Evolutionary conservation across 1,140 invertebrate species (phyloP), one percentile per base, ranked within the genome.

Genomic region (Mylabris phalerata): DNA sequence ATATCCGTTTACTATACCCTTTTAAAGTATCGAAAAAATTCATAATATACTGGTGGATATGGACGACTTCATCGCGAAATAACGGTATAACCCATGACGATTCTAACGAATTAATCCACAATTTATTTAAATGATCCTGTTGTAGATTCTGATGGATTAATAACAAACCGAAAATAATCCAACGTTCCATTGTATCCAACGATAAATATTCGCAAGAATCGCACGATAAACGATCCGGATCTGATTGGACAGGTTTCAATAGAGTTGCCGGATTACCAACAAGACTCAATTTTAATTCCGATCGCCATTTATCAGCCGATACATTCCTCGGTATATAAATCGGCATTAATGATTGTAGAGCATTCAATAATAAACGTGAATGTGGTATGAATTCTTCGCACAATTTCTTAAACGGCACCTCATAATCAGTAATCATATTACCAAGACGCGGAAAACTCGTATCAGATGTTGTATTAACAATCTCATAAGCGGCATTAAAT

Each of bases 401-500:
- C 0, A 99, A 78, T 71, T 98, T 98, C 73, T 96, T 97, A 39
- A 98, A 73, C 4, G 97, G 97, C 26, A 85, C 80, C 75, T 99
- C 97, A 76, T 98, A 99, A 70, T 99, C 98, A 66, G 98, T 85
- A 54, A 99, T 98, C 88, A 99, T 88, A 42, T 77, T 97, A 93
- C 67, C 67, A 9, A 69, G 50, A 42, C 67, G 55, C 3, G 67
- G 67, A 57, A 69, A 69, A 60, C 66, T 69, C 11, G 61, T 45
- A 65, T 69, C 67, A 32, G 58, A 41, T 42, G 64, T 59, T 67
- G 85, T 91, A 73, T 98, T 86, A 11, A 93, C 86, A 82, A 98
- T 87, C 80, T 99, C 97, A 79, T 98, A 90, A 6, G 96, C 96
- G 45, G 93, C 93, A 79, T 98, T 98, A 71, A 96, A 99, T 2